Evolutionary conservation across 2,888 invertebrate species (phyloP), one percentile per base, ranked within the genome.

Genomic region (Girardia tigrina): DNA sequence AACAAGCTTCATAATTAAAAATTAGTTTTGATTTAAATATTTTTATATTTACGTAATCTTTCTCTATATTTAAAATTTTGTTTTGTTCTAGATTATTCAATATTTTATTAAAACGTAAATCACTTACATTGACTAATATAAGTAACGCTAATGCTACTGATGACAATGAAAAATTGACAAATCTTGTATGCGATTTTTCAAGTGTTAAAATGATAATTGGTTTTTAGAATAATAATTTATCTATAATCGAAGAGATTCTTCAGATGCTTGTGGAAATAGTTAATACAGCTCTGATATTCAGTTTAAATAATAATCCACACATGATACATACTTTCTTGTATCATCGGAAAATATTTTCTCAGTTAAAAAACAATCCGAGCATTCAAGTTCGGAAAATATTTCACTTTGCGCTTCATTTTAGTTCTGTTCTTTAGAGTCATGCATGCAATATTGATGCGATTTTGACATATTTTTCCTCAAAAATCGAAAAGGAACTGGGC

Each of bases 211-310:
- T 56, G 6, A 56, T 20, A 8, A 20, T 56, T 4, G 6, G 4
- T n/a, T 20, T 12, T 56, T n/a, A 56, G 56, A 56, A 23, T 56
- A 56, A 56, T n/a, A 56, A 56, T 56, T n/a, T 56, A 12, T 56
- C 56, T 56, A 23, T 94, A 0, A 86, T 97, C 29, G 97, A 97
- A 84, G 97, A 97, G 84, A 95, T 97, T 0, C 87, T 98, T 29
- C 87, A 95, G 29, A 97, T 97, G 91, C 89, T 98, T n/a, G 85
- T 98, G 78, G 98, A 98, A 86, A 95, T 98, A 77, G 88, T 97
- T 78, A 98, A 98, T 87, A 94, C 94, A 29, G 91, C 91, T 82
- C 87, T 98, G 74, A 89, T 91, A 0, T 89, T 90, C 82, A 92
- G 92, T 81, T 86, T 98, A 79, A 86, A 89, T 79, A 88, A 92